These are phyloP conservation scores for Tinea trinotella DNA, from an alignment of 2,888 invertebrate genomes.

Conservation along the genomic window DNA sequence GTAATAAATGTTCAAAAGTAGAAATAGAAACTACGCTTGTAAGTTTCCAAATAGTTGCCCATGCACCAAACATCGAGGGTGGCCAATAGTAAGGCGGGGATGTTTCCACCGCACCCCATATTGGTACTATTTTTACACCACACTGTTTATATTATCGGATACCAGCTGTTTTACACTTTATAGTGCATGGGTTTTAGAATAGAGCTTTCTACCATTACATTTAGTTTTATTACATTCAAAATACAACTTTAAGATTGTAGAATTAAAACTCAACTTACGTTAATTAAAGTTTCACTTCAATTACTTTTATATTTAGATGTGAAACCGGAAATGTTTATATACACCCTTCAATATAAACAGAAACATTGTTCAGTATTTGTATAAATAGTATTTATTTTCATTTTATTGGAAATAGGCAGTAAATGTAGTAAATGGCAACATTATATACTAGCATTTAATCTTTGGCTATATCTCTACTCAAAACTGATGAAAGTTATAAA, in stretches of 20 bases:
- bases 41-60: not conserved
- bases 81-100: slow-evolving; percentile 8
- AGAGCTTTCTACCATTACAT: not conserved
- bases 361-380: too few species aligned
- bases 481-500: too few species aligned
- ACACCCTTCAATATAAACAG: not conserved
- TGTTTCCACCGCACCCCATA: slow-evolving; percentile 17
- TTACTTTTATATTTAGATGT: not conserved
- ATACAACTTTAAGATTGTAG: not conserved
- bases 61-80: slow-evolving; percentile 8
- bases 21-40: not conserved
- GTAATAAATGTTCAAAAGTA: not conserved
- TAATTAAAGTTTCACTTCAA: not conserved
- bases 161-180: slow-evolving; percentile 10
- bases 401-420: too few species aligned
- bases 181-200: not conserved
- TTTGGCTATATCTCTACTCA: too few species aligned
- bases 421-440: too few species aligned
- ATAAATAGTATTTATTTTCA: too few species aligned
- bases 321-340: not conserved
- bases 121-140: slow-evolving; percentile 16
- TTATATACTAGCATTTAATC: too few species aligned
- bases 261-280: not conserved
- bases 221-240: not conserved
- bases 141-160: slow-evolving; percentile 11